Percentiles rank a stretch among this genome's conserved stretches.
These are phyloP conservation scores for Bombus picipes DNA, from an alignment of 1,140 invertebrate genomes.

Conservation along the genomic window DNA sequence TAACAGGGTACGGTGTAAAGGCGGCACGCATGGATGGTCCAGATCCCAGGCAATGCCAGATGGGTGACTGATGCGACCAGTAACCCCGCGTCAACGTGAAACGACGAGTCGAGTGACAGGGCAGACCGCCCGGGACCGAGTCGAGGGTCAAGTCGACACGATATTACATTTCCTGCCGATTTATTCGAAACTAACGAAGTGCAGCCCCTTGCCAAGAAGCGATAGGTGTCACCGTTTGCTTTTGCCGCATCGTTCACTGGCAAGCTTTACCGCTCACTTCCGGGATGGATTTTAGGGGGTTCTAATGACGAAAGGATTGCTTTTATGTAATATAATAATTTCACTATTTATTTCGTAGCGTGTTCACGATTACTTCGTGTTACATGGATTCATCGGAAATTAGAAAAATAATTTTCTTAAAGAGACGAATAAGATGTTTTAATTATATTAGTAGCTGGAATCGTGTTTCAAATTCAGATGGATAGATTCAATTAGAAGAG, in stretches of 20 bases:
- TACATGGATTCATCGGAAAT: not conserved
- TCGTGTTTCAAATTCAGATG: too few species aligned
- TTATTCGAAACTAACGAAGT: slow-evolving; percentile 58
- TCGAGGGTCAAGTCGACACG: slow-evolving; percentile 53
- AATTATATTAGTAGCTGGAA: too few species aligned
- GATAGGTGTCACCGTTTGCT: slow-evolving; percentile 25
- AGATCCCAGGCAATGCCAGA: slow-evolving; percentile 79
- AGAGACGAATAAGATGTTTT: not conserved
- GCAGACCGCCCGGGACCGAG: slow-evolving; percentile 35
- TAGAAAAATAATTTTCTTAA: not conserved
- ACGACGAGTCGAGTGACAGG: slow-evolving; percentile 62
- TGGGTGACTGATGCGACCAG: slow-evolving; percentile 82
- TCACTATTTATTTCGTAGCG: too few species aligned
- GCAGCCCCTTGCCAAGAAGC: not conserved
- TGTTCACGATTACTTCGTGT: too few species aligned
- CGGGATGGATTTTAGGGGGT: not conserved
- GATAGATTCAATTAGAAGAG: too few species aligned
- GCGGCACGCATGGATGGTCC: slow-evolving; percentile 79
- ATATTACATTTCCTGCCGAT: slow-evolving; percentile 67
- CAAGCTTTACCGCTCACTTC: not conserved
- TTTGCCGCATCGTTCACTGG: not conserved
- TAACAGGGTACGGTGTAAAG: slow-evolving; percentile 75
- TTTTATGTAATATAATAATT: too few species aligned
- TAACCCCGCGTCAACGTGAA: slow-evolving; percentile 71
- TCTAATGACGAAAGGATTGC: not conserved